Evolutionary conservation across 2,113 vertebrate genomes (phyloP).

Genomic region (Recurvirostra avosetta): DNA sequence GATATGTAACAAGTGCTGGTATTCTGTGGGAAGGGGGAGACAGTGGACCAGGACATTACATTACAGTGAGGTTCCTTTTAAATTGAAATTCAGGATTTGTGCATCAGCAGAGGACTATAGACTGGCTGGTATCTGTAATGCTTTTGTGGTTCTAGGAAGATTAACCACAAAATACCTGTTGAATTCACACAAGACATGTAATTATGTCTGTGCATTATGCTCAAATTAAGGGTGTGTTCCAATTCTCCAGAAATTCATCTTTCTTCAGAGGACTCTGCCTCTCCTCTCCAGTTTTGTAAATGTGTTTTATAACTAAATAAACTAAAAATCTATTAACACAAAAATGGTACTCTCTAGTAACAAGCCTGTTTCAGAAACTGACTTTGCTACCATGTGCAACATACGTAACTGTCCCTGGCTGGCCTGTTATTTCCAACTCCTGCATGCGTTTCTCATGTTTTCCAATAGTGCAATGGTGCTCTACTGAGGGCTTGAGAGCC

Average conservation of each 20-base stretch:
- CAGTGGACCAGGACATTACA: background rate
- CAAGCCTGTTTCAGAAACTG: background rate
- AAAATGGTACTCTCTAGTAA: background rate
- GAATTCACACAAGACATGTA: background rate
- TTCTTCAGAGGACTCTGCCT: background rate
- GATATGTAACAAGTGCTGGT: background rate
- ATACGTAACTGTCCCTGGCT: background rate
- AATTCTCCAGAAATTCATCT: background rate
- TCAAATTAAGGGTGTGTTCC: background rate
- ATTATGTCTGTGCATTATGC: background rate
- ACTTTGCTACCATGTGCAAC: background rate
- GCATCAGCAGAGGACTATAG: background rate
- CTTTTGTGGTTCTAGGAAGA: background rate
- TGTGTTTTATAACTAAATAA: background rate
- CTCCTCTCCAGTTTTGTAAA: background rate
- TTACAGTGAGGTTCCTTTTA: background rate
- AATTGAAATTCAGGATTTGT: background rate
- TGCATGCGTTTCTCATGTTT: background rate
- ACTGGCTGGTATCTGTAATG: background rate
- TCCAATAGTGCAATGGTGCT: background rate
- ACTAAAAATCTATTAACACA: background rate
- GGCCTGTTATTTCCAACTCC: background rate
- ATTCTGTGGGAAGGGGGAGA: background rate
- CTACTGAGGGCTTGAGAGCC: background rate
- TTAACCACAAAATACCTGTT: background rate